Evolutionary conservation across 2,888 invertebrate genomes (phyloP).

Genomic region (Sepiola atlantica): DNA sequence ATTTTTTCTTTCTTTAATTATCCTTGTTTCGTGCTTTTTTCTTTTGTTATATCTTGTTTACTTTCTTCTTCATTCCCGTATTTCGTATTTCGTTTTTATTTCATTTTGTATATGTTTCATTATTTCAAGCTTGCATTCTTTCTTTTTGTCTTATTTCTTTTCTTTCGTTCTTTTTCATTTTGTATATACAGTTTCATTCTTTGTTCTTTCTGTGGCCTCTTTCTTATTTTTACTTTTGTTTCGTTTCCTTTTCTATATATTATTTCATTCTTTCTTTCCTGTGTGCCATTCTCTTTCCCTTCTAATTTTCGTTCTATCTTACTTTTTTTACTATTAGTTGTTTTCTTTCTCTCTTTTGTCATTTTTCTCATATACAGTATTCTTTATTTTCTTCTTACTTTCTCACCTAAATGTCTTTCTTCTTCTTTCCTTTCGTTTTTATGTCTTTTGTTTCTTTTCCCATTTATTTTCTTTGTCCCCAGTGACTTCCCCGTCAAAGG

Average conservation of each 20-base stretch:
- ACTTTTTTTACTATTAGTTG: not conserved
- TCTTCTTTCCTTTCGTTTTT: not conserved
- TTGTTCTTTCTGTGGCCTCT: not conserved
- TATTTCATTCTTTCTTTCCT: not conserved
- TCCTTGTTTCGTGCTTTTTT: no score
- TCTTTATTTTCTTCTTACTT: not conserved
- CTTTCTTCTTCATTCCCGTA: not conserved
- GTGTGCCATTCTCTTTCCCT: not conserved
- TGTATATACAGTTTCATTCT: not conserved
- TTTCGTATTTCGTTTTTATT: not conserved
- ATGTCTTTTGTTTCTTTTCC: not conserved
- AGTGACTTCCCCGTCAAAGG: no score
- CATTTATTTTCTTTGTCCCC: no score
- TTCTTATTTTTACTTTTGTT: no score
- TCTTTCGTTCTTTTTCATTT: not conserved
- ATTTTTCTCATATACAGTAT: not conserved
- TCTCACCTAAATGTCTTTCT: not conserved
- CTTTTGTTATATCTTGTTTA: not conserved
- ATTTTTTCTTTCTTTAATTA: not conserved
- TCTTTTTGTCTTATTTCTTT: not conserved
- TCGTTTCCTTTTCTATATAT: not conserved
- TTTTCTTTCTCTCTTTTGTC: not conserved
- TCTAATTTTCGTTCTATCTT: not conserved
- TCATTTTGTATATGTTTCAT: not conserved
- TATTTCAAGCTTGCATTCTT: not conserved